These are phyloP conservation scores for Eilema sororculum DNA, from an alignment of 2,888 invertebrate genomes.

Conservation along the genomic window DNA sequence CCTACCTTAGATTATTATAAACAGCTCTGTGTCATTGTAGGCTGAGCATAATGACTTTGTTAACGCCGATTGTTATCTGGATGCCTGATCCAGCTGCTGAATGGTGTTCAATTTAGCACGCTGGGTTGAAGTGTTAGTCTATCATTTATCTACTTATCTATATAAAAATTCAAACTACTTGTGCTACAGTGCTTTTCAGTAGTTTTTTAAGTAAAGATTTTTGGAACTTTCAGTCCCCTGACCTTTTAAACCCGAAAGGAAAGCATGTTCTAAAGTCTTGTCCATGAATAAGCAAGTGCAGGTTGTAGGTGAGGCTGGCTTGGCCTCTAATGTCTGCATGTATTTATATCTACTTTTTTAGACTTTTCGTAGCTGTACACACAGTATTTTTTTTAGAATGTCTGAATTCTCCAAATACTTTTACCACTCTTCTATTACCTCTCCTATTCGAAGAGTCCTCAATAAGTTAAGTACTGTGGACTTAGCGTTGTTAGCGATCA, in stretches of 20 bases:
- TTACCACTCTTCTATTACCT: neutral
- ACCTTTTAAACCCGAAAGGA: too few relatives aligned
- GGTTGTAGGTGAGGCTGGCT: too few relatives aligned
- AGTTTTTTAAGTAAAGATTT: too few relatives aligned
- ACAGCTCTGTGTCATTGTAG: slow-evolving; percentile 50
- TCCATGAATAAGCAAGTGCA: too few relatives aligned
- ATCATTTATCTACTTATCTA: too few relatives aligned
- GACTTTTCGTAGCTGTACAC: neutral
- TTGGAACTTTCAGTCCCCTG: too few relatives aligned
- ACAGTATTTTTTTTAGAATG: neutral
- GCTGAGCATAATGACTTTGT: slow-evolving; percentile 61
- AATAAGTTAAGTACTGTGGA: neutral
- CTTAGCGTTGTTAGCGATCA: neutral
- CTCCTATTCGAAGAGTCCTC: neutral
- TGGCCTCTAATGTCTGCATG: too few relatives aligned
- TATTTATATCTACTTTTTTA: neutral
- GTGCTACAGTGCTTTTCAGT: too few relatives aligned
- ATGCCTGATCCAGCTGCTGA: slow-evolving; percentile 56
- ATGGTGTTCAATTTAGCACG: slow-evolving; percentile 43
- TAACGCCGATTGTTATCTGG: slow-evolving; percentile 64
- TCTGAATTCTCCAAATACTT: neutral
- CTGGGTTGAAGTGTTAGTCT: neutral
- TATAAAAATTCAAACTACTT: too few relatives aligned
- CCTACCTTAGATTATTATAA: slow-evolving; percentile 64
- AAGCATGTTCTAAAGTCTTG: too few relatives aligned